Evolutionary conservation across 2,888 invertebrate genomes (phyloP), one percentile per base, ranked within the genome.

Genomic region (Campaea margaritaria): DNA sequence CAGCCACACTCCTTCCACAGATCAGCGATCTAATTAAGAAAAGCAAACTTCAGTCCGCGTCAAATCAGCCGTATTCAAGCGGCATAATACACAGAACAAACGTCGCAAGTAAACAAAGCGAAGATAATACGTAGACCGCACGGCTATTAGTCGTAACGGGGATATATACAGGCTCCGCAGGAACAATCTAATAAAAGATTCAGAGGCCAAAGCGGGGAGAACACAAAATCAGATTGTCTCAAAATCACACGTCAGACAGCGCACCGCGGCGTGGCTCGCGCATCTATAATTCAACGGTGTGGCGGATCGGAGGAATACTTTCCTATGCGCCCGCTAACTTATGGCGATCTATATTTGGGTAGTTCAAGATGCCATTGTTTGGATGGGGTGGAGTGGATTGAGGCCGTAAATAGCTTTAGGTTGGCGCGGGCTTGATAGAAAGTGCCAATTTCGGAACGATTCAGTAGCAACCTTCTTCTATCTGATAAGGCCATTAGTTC

Each of bases 221-320:
- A 88, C 76, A 85, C 88, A 82, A 89, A 89, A 91, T 92, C 92
- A 91, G 89, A 91, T 92, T 91, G 91, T 91, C 92, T 90, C 87
- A 86, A 89, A 89, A 91, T 91, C 91, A 90, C 91, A 88, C 88
- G 85, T 87, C 81, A 85, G 87, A 85, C 86, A 81, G 81, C 75
- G 80, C 82, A 78, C 12, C 39, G 77, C 81, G 76, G 77, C 82
- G 80, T 73, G 78, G 76, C 80, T 62, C 77, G 76, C 83, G 80
- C 85, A 92, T 92, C 78, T 90, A 91, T 91, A 89, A 91, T 91
- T 89, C 91, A 92, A 65, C 57, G 68, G 75, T 70, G 73, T 73
- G 68, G 73, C 74, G 74, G 75, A 74, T 68, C 75, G 73, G 50
- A 59, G 71, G 76, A 80, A 83, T 83, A 83, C 83, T 83, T 86